Evolutionary conservation across 2,113 vertebrate genomes (phyloP).

Genomic region (Phaetusa simplex): DNA sequence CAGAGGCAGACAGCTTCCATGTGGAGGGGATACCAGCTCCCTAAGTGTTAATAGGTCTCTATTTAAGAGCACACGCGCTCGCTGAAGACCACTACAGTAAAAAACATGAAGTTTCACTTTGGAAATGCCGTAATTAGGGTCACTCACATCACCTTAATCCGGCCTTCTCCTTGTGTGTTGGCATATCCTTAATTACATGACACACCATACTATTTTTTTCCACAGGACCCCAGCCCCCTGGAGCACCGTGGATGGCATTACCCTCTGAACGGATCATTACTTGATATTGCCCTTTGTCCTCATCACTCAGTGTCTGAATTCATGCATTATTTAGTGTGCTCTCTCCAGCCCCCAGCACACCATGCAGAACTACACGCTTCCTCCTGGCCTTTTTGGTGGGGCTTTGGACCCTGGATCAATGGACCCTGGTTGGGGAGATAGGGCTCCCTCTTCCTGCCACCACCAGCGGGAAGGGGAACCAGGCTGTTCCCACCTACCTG

Average conservation of each 20-base stretch:
- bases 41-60: not conserved
- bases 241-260: fast-evolving
- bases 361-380: not conserved
- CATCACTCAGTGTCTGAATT: constrained; percentile 52
- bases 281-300: constrained; percentile 43
- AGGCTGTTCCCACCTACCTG: not conserved
- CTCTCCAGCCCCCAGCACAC: not conserved
- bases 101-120: not conserved
- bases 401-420: not conserved
- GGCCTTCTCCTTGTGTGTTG: not conserved
- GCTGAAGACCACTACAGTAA: not conserved
- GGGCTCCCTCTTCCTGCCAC: not conserved
- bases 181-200: not conserved
- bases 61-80: not conserved
- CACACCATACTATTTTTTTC: not conserved
- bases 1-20: not conserved
- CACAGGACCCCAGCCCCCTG: not conserved
- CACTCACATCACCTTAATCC: not conserved
- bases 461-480: not conserved
- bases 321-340: constrained; percentile 40
- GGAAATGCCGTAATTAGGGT: not conserved
- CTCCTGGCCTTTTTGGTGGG: not conserved
- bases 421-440: not conserved
- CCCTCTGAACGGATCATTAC: constrained; percentile 17
- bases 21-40: not conserved